These are phyloP conservation scores for Peromyscus polionotus DNA, from an alignment of 2,113 vertebrate species.

Conservation along the genomic window DNA sequence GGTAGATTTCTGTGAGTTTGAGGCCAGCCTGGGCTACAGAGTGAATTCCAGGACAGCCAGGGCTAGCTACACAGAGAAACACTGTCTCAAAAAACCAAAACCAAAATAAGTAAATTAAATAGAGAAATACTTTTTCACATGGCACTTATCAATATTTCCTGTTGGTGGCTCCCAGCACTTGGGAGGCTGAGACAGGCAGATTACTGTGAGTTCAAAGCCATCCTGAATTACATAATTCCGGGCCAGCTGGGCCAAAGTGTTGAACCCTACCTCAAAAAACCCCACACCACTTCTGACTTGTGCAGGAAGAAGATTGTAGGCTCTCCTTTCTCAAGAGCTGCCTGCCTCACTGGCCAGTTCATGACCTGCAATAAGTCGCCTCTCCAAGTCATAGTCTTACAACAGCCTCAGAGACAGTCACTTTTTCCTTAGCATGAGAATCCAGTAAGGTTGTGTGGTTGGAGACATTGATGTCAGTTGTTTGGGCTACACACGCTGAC, in stretches of 20 bases:
- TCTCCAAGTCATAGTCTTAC: background rate
- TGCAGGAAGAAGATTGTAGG: background rate
- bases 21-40: background rate
- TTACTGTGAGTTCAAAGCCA: background rate
- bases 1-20: background rate
- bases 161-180: background rate
- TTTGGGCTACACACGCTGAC: background rate
- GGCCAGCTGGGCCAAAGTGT: background rate
- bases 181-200: background rate
- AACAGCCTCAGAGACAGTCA: background rate
- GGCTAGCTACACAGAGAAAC: background rate
- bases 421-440: background rate
- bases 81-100: background rate
- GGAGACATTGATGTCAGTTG: background rate
- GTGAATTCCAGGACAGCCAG: background rate
- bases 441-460: background rate
- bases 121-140: background rate
- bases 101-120: background rate
- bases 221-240: background rate
- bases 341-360: background rate
- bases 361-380: background rate
- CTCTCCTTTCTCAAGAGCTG: constrained; percentile 3
- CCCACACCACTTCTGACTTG: background rate
- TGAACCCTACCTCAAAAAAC: background rate
- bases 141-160: constrained; percentile 22